Evolutionary conservation across 2,797 vertebrate genomes (phyloP).

Genomic region (Neosalanx taihuensis): DNA sequence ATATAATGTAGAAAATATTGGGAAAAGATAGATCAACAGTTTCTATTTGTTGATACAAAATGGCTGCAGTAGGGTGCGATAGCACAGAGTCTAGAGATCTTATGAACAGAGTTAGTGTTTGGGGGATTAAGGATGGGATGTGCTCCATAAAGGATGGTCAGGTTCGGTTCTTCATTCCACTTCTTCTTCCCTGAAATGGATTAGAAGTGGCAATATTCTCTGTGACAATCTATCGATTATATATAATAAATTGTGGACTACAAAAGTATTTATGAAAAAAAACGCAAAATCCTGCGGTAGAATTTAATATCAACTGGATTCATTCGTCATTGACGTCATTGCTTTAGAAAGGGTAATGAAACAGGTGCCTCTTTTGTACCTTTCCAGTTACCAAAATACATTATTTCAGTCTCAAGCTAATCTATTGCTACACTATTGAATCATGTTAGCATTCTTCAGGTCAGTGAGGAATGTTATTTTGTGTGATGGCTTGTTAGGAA

Average conservation of each 20-base stretch:
- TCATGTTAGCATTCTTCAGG: too few relatives aligned
- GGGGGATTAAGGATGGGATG: constrained; percentile 35
- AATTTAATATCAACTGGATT: too few relatives aligned
- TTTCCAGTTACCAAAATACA: too few relatives aligned
- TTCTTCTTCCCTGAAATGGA: constrained; percentile 76
- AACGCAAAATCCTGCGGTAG: too few relatives aligned
- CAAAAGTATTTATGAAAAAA: background rate
- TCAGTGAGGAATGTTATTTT: too few relatives aligned
- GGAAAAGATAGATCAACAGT: constrained; percentile 26
- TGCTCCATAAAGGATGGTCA: constrained; percentile 57
- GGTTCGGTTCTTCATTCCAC: constrained; percentile 67
- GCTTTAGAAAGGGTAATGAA: too few relatives aligned
- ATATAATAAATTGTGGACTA: constrained; percentile 41
- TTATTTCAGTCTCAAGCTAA: too few relatives aligned
- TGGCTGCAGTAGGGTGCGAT: constrained; percentile 41
- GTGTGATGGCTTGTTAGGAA: too few relatives aligned
- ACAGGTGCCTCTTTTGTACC: too few relatives aligned
- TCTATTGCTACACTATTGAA: too few relatives aligned
- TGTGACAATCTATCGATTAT: constrained; percentile 60
- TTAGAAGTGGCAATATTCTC: constrained; percentile 73
- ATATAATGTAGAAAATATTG: constrained; percentile 41
- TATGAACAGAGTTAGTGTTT: constrained; percentile 46
- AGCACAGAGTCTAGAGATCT: constrained; percentile 39
- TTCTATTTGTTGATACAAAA: constrained; percentile 37
- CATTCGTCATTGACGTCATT: too few relatives aligned